Evolutionary conservation across 2,113 vertebrate genomes (phyloP), one percentile per base, ranked within the genome.

Genomic region (Cromileptes altivelis): DNA sequence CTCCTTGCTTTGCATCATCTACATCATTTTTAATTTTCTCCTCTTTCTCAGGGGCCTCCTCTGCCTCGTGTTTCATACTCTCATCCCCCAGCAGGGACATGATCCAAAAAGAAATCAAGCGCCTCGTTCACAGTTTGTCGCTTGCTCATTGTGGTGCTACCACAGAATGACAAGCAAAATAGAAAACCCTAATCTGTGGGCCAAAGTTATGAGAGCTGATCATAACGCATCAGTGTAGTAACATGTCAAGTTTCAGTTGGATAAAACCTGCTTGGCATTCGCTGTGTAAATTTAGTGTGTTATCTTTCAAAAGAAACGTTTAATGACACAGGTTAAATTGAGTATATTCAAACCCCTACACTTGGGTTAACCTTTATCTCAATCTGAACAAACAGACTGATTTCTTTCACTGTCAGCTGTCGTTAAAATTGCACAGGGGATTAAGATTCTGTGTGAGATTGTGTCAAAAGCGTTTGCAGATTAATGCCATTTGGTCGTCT

Each of bases 141-240:
- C 75, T 80, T 0, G 52, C 76, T 80, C 61, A n/a, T 75, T 90
- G 81, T 85, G 85, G 77, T 50, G 75, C 50, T 68, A 71, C 85
- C 84, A 67, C 87, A 91, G 45, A 71, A 81, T 82, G 85, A 88
- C 84, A 85, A 83, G 63, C 56, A 79, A 89, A 87, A 74, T n/a
- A 75, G 27, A 84, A 82, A 86, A 75, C 14, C 42, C 13, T 60
- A 33, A 78, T 80, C 78, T 70, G 55, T 25, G 6, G 37, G 58
- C 68, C 40, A 73, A 85, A 79, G 82, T 86, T 71, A 64, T 76
- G 86, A 60, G 60, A 76, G 71, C 37, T 62, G 6, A 63, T 85
- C 81, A 84, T n/a, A 80, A 81, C 64, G 79, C 45, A 84, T 82
- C 74, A 75, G 42, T 15, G 55, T 53, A 69, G 75, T 40, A 75